Conservation (phyloP, 92 coral and sea anemone species). For the Muricea muricata region DNA sequence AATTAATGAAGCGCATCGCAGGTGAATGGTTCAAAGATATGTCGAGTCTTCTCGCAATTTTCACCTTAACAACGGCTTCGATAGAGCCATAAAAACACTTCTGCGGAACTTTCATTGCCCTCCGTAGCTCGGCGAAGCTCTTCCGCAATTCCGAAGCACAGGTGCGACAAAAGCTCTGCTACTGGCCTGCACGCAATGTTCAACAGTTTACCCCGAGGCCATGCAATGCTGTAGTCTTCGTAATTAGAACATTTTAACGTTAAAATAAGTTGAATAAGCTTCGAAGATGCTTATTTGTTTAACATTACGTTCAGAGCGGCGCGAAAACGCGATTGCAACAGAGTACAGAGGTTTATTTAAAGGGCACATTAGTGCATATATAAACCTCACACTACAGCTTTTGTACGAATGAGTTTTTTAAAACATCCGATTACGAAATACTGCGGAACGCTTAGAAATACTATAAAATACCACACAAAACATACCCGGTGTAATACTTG, state of each 20-base stretch:
- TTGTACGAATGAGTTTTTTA: not conserved
- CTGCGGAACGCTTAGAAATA: not conserved
- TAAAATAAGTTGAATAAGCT: too few relatives aligned
- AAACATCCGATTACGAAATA: not conserved
- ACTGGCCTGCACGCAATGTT: not conserved
- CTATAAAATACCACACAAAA: not conserved
- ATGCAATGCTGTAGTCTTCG: too few relatives aligned
- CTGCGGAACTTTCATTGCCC: not conserved
- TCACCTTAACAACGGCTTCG: not conserved
- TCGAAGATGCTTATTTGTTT: too few relatives aligned
- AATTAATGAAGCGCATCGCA: not conserved
- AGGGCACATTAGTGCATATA: too few relatives aligned
- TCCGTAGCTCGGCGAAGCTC: not conserved
- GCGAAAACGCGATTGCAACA: too few relatives aligned
- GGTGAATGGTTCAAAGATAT: not conserved
- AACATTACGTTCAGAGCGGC: too few relatives aligned
- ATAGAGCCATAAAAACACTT: not conserved
- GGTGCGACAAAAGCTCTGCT: not conserved
- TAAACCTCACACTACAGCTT: too few relatives aligned
- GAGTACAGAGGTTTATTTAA: too few relatives aligned
- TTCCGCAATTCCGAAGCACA: not conserved
- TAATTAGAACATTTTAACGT: too few relatives aligned
- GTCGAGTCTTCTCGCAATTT: not conserved
- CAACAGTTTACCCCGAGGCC: not conserved
- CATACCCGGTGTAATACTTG: conserved; percentile 25